Percentiles rank a stretch among this genome's conserved stretches.
phyloP scores from a whole-genome alignment of 2,888 invertebrate species.

The Fragum sueziense region DNA sequence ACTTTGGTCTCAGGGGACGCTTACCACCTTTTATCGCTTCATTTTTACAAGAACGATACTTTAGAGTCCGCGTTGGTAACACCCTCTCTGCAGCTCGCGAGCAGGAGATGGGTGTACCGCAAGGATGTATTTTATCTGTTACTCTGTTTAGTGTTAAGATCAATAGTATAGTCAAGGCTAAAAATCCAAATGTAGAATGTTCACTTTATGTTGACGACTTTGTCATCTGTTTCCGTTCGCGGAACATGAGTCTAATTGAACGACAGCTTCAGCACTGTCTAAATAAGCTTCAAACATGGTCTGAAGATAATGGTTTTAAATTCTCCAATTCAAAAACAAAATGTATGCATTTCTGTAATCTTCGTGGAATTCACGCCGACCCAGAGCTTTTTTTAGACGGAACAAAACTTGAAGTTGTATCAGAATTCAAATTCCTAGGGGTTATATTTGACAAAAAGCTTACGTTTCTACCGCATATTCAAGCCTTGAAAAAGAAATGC shows the following conservation, averaged over 20 bases:
- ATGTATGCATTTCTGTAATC: conserved; percentile 41
- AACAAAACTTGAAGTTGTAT: conserved; percentile 27
- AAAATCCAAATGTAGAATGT: not conserved
- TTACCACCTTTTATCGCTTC: conserved; percentile 11
- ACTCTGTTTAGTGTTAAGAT: conserved; percentile 28
- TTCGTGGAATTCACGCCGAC: conserved; percentile 24
- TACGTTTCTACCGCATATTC: conserved; percentile 42
- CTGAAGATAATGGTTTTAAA: conserved; percentile 50
- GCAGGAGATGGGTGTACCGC: conserved; percentile 33
- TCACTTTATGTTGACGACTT: conserved; percentile 28
- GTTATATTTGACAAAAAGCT: conserved; percentile 50
- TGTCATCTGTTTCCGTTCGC: conserved; percentile 15
- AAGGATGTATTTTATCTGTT: conserved; percentile 20
- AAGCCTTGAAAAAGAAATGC: conserved; percentile 36
- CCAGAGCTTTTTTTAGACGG: conserved; percentile 28
- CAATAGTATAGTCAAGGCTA: not conserved
- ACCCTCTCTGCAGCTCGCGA: conserved; percentile 10
- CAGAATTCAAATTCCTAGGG: conserved; percentile 43
- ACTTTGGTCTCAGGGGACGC: conserved; percentile 22
- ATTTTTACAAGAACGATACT: conserved; percentile 12
- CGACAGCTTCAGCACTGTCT: conserved; percentile 28
- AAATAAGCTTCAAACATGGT: conserved; percentile 15
- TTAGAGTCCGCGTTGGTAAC: conserved; percentile 24
- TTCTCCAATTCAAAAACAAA: conserved; percentile 47
- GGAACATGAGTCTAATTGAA: conserved; percentile 25